Evolutionary conservation across 2,888 invertebrate genomes (phyloP), one percentile per base, ranked within the genome.

Genomic region (Oscheius myriophilus): DNA sequence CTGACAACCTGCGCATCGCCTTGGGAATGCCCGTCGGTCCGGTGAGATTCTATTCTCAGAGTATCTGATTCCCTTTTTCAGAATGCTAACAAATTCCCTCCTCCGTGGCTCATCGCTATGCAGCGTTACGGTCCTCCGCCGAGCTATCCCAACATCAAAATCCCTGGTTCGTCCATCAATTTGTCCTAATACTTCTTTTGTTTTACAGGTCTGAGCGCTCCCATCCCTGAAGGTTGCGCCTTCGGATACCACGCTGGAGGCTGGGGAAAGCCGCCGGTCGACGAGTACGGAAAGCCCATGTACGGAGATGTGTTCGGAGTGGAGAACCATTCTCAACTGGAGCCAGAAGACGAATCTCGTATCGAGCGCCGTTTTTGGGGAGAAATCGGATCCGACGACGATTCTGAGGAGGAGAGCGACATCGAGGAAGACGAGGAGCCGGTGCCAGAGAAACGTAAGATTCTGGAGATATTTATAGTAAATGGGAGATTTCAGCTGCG

Each of bases 201-300:
- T n/a, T 12, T 54, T 49, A 94, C 96, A 0, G 97, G 97, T 0
- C 89, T 98, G 6, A 98, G 97, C 89, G 96, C 96, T 1, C 96
- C 97, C 0, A 98, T 98, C 82, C 98, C 98, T 0, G 97, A 89
- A 83, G 86, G 92, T 1, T 97, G 96, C 86, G 93, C 95, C 0
- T 98, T 98, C 88, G 98, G 98, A 21, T 98, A 98, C 88, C 97
- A 98, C 89, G 96, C 97, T 0, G 98, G 96, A 46, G 97, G 97
- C 23, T 98, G 97, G 97, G 97, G 98, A 71, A 98, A 98, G 87
- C 98, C 98, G 14, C 98, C 98, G 0, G 98, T 98, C 0, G 98
- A 98, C 88, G 97, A 97, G 88, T 92, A 92, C 73, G 98, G 98
- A 45, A 93, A 95, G 87, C 98, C 98, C 0, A 89, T 98, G 0